A percentile compares a stretch with the other conserved stretches of the same genome.
phyloP scores from a whole-genome alignment of 2,888 invertebrate genomes.

The Aethes cnicana region DNA sequence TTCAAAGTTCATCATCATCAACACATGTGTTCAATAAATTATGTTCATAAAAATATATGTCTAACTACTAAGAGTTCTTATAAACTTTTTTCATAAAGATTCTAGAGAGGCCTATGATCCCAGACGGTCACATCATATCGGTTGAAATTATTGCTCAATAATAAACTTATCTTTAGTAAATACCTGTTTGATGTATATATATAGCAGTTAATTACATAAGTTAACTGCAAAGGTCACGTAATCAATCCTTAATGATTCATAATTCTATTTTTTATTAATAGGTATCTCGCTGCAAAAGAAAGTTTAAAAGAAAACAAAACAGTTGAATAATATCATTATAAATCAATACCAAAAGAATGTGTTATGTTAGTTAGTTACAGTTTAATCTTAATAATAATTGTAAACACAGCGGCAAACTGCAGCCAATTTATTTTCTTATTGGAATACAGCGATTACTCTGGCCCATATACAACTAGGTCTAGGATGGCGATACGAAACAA shows the following conservation, averaged over 20 bases:
- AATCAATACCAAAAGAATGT: too few relatives aligned
- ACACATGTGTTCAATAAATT: too few relatives aligned
- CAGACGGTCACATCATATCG: too few relatives aligned
- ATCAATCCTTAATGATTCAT: neutral
- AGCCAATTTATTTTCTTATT: slow-evolving; percentile 30
- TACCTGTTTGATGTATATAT: neutral
- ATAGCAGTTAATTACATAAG: slow-evolving; percentile 6
- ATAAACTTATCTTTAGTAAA: neutral
- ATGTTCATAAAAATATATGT: too few relatives aligned
- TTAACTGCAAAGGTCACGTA: slow-evolving; percentile 4
- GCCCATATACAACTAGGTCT: slow-evolving; percentile 25
- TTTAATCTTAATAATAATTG: slow-evolving; percentile 15
- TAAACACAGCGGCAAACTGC: slow-evolving; percentile 7
- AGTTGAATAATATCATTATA: neutral
- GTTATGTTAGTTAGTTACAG: slow-evolving; percentile 13
- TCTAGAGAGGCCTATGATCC: too few relatives aligned
- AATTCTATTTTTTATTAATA: too few relatives aligned
- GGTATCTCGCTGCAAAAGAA: too few relatives aligned
- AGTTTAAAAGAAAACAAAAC: neutral
- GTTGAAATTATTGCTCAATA: too few relatives aligned
- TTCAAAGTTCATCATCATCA: too few relatives aligned
- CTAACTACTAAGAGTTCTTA: too few relatives aligned
- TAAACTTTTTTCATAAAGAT: too few relatives aligned
- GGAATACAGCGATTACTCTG: slow-evolving; percentile 26
- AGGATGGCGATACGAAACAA: slow-evolving; percentile 22